Evolutionary conservation across 2,113 vertebrate genomes (phyloP).

Genomic region (Phylloscopus trochilus): DNA sequence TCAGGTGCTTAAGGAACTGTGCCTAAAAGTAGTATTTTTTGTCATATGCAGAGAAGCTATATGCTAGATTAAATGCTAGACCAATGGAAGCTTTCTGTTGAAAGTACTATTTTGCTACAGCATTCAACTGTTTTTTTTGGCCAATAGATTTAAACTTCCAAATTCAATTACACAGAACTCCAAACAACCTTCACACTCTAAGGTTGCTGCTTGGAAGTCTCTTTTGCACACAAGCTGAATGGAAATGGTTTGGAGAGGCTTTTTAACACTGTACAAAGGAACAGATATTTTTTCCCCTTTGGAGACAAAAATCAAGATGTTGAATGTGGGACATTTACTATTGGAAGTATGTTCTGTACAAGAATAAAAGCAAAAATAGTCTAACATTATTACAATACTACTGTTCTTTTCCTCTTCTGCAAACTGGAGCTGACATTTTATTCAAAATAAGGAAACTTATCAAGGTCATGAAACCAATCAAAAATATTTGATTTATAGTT

Average conservation of each 20-base stretch:
- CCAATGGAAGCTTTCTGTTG: not conserved
- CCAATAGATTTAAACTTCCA: not conserved
- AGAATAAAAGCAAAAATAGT: not conserved
- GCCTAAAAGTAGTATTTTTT: not conserved
- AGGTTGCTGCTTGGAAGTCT: not conserved
- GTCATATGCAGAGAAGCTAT: not conserved
- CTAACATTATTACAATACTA: not conserved
- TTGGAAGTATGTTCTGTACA: not conserved
- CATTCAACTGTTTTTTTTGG: not conserved
- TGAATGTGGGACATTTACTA: not conserved
- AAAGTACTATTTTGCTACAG: not conserved
- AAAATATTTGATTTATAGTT: not conserved
- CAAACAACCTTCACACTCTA: not conserved
- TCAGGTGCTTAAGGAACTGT: not conserved
- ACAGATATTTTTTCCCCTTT: not conserved
- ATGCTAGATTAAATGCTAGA: not conserved
- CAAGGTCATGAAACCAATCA: not conserved
- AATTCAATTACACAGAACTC: not conserved
- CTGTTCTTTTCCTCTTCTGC: not conserved
- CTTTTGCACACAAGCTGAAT: not conserved
- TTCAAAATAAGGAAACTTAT: not conserved
- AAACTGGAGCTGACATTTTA: not conserved
- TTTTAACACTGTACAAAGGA: not conserved
- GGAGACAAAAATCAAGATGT: not conserved
- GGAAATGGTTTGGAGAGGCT: not conserved